Evolutionary conservation across 2,888 invertebrate genomes (phyloP).

Genomic region (Drepana falcataria): DNA sequence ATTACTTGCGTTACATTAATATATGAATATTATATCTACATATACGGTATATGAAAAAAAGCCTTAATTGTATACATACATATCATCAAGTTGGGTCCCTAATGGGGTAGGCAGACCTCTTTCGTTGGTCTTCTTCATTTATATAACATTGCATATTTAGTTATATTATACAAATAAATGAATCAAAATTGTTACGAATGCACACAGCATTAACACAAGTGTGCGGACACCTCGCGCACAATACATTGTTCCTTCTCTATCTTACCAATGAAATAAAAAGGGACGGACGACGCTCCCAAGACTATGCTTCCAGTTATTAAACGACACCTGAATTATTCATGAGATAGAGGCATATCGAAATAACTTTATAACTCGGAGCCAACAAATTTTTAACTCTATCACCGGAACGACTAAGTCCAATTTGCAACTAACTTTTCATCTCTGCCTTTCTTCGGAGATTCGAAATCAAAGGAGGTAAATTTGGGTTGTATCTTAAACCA

Average conservation of each 20-base stretch:
- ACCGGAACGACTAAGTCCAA: slow-evolving; percentile 26
- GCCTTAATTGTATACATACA: no score
- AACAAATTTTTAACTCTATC: slow-evolving; percentile 51
- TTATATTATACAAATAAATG: no score
- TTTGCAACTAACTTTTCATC: slow-evolving; percentile 19
- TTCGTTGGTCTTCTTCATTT: no score
- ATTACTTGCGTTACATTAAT: no score
- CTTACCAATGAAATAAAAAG: slow-evolving; percentile 32
- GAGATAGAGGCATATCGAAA: slow-evolving; percentile 61
- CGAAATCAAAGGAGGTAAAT: slow-evolving; percentile 47
- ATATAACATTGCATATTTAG: no score
- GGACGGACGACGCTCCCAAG: slow-evolving; percentile 30
- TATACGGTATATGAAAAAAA: no score
- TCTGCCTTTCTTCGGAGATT: slow-evolving; percentile 32
- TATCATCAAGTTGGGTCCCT: no score
- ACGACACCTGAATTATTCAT: slow-evolving; percentile 74
- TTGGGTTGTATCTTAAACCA: slow-evolving; percentile 26
- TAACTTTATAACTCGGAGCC: slow-evolving; percentile 37
- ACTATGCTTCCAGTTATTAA: slow-evolving; percentile 65
- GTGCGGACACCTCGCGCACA: neutral
- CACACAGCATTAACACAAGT: no score
- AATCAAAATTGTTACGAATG: no score
- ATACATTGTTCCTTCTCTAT: slow-evolving; percentile 24
- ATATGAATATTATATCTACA: no score
- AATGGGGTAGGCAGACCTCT: no score